Percentiles rank a stretch among this genome's conserved stretches.
Conservation (phyloP, 2,888 invertebrate species). For the Acrobasis suavella region DNA sequence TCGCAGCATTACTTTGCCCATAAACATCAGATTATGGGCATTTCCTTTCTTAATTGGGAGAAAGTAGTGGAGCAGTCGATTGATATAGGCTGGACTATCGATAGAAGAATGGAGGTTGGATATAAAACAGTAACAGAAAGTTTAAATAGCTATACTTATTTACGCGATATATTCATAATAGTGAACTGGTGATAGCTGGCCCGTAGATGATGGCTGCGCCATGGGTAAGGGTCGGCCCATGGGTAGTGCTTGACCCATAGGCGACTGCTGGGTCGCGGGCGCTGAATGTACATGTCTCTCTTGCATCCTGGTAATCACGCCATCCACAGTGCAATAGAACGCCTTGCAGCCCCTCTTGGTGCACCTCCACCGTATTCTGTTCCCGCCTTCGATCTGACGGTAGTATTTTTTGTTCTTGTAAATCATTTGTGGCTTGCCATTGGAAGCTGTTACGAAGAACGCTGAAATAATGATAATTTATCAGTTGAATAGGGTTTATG, state of each 20-base stretch:
- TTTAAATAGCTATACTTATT: too few species aligned
- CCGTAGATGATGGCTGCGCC: neutral
- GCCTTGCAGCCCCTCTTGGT: conserved; percentile 24
- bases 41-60: too few species aligned
- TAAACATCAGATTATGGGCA: too few species aligned
- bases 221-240: neutral
- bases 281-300: conserved; percentile 24
- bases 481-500: neutral
- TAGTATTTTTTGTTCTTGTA: conserved; percentile 49
- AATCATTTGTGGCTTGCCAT: conserved; percentile 45
- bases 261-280: neutral
- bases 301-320: neutral
- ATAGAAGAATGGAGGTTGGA: too few species aligned
- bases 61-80: too few species aligned
- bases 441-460: conserved; percentile 32
- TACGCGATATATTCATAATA: too few species aligned
- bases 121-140: too few species aligned
- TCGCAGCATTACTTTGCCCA: too few species aligned
- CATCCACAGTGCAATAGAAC: conserved; percentile 12
- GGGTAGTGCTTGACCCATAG: too few species aligned
- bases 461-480: conserved; percentile 22
- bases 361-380: conserved; percentile 49
- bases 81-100: too few species aligned
- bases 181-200: neutral
- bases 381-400: conserved; percentile 38